These are phyloP conservation scores for Corythaeola cristata DNA, from an alignment of 2,113 vertebrate species.

Conservation along the genomic window DNA sequence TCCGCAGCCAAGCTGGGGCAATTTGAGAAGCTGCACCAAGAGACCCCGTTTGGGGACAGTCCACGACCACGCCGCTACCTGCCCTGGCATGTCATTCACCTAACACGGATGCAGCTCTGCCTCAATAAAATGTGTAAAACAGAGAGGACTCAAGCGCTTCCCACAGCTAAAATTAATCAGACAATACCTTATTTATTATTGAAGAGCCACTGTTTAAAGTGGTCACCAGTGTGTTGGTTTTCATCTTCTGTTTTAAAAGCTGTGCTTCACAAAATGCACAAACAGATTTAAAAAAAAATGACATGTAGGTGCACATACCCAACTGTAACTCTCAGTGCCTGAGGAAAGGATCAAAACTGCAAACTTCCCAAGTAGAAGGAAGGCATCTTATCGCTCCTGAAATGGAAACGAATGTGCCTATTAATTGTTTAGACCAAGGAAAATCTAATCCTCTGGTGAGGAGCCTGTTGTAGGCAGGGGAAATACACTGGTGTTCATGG, in stretches of 20 bases:
- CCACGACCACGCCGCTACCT: neutral
- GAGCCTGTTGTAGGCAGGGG: neutral
- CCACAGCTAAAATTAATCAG: neutral
- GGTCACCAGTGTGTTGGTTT: neutral
- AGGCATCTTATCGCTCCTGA: neutral
- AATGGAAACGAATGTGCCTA: neutral
- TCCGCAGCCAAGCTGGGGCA: neutral
- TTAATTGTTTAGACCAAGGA: neutral
- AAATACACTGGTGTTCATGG: neutral
- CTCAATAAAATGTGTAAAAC: accelerated
- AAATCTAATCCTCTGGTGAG: neutral
- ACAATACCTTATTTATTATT: neutral
- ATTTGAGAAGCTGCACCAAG: neutral
- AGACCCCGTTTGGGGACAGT: neutral
- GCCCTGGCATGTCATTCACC: neutral
- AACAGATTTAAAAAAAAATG: neutral
- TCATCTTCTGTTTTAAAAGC: neutral
- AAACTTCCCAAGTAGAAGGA: neutral
- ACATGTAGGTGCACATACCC: neutral
- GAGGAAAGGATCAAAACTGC: neutral
- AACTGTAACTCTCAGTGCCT: neutral
- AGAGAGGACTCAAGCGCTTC: neutral
- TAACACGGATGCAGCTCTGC: neutral
- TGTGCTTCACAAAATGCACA: neutral
- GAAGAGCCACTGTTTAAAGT: neutral